Evolutionary conservation across 2,888 invertebrate species (phyloP).

Genomic region (Aquatica leii): DNA sequence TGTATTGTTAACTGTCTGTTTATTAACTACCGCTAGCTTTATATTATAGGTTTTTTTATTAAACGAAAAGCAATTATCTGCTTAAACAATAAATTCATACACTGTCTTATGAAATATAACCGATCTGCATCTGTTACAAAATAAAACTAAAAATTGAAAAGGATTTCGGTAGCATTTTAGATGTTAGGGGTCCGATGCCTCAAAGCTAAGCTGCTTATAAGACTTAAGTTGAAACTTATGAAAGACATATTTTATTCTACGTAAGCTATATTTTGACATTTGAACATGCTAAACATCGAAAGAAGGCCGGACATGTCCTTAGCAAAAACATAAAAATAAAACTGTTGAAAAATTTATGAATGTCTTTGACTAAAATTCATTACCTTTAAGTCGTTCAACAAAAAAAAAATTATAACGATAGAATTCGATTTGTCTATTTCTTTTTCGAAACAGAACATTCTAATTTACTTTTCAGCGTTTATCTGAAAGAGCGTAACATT

Average conservation of each 20-base stretch:
- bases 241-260: conserved; percentile 29
- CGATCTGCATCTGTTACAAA: conserved; percentile 19
- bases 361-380: conserved; percentile 22
- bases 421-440: too few species aligned
- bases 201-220: conserved; percentile 25
- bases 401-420: too few species aligned
- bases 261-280: conserved; percentile 40
- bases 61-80: conserved; percentile 7
- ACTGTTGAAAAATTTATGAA: conserved; percentile 29
- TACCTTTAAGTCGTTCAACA: conserved; percentile 9
- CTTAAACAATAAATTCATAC: background rate
- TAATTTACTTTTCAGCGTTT: too few species aligned
- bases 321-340: conserved; percentile 20
- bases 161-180: conserved; percentile 31
- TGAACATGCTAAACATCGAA: conserved; percentile 37
- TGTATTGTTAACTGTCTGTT: conserved; percentile 25
- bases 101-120: background rate
- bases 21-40: conserved; percentile 26
- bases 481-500: too few species aligned
- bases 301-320: conserved; percentile 31
- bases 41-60: conserved; percentile 1
- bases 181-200: conserved; percentile 16
- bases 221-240: conserved; percentile 26
- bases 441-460: too few species aligned
- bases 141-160: conserved; percentile 29